These are phyloP conservation scores for Tetrax tetrax DNA, from an alignment of 2,113 vertebrate species.

Conservation along the genomic window DNA sequence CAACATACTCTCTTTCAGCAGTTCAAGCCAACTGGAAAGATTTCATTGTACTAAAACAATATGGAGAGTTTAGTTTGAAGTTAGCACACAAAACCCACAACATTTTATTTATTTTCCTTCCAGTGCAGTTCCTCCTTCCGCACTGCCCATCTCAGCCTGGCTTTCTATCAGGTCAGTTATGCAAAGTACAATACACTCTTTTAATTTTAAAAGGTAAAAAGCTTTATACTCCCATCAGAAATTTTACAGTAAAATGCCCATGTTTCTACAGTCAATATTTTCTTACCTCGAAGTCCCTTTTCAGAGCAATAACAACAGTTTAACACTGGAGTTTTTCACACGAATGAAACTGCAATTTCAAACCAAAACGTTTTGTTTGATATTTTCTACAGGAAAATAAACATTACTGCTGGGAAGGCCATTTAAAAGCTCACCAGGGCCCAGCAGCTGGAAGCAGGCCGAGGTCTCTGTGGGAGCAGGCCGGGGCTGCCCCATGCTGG, in stretches of 20 bases:
- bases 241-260: neutral
- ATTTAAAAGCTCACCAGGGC: no score
- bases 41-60: neutral
- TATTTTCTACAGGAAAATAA: neutral
- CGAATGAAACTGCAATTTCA: neutral
- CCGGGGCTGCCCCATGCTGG: neutral
- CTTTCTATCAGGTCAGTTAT: neutral
- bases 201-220: neutral
- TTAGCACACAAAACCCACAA: neutral
- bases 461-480: neutral
- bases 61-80: neutral
- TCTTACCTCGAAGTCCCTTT: fast-evolving
- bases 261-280: neutral
- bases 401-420: neutral
- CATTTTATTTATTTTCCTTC: neutral
- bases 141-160: fast-evolving
- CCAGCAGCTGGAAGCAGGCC: neutral
- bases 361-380: neutral
- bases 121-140: neutral
- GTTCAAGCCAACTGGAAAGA: neutral
- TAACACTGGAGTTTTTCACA: neutral
- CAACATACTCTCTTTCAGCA: neutral
- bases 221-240: neutral
- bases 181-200: neutral
- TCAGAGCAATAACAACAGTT: neutral